A percentile compares a stretch with the other conserved stretches of the same genome.
phyloP scores from a whole-genome alignment of 2,888 invertebrate species.

The Troides aeacus region DNA sequence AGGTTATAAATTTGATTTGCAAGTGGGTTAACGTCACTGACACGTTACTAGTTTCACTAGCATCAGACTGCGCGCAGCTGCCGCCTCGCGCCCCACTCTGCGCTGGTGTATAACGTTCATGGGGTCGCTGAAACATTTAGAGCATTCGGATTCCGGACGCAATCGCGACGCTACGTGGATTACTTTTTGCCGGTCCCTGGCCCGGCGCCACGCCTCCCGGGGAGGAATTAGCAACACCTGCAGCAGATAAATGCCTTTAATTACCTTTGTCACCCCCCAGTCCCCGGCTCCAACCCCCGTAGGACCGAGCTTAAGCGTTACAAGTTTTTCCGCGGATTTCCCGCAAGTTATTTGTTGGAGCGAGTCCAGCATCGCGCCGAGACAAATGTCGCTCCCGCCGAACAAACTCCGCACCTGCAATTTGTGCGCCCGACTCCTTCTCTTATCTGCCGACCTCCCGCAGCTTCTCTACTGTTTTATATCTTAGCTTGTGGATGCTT shows the following conservation, averaged over 20 bases:
- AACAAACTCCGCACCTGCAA: background rate
- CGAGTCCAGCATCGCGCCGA: background rate
- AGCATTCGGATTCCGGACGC: background rate
- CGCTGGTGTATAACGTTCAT: too few species aligned
- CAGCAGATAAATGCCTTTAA: conserved; percentile 64
- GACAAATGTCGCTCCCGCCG: background rate
- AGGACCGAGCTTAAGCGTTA: conserved; percentile 9
- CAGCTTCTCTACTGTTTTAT: too few species aligned
- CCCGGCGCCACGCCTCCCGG: conserved; percentile 50
- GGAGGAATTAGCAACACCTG: conserved; percentile 61
- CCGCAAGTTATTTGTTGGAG: conserved; percentile 13
- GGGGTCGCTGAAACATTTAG: background rate
- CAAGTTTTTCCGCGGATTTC: conserved; percentile 21
- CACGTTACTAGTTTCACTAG: too few species aligned
- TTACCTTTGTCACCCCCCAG: conserved; percentile 22
- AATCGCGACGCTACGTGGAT: conserved; percentile 6
- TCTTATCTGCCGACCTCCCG: background rate
- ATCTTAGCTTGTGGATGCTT: too few species aligned
- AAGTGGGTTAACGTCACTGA: too few species aligned
- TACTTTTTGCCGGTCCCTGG: conserved; percentile 27
- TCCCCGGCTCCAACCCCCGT: background rate
- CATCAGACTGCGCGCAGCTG: too few species aligned
- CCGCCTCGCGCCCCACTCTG: too few species aligned
- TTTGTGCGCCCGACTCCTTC: background rate
- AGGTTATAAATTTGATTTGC: too few species aligned